Base-by-base conservation (phyloP, 2,888 invertebrate species). In the Phragmatobia fuliginosa region DNA sequence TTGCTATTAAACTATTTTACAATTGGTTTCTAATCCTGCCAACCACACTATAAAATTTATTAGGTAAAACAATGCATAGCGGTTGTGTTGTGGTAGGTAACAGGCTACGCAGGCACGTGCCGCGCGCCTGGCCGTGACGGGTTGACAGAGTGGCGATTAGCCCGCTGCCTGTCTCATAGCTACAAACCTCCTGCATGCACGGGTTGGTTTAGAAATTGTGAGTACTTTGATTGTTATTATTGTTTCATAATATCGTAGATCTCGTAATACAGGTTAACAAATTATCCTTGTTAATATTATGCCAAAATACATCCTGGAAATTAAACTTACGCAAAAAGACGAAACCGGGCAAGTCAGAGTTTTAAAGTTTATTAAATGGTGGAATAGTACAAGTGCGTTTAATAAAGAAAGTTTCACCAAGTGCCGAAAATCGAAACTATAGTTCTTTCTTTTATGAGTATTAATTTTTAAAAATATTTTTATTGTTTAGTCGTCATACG, bases 61-160 rank as follows among this genome's bases (percentile, higher is more conserved):
- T 76, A 74, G 70, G 59, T 72, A 71, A 73, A 73, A 72, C 68
- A 68, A 68, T 68, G 58, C 38, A 65, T 31, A 56, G 52, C 71
- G 67, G 78, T 72, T 70, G 79, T 73, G 77, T 73, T 81, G 79
- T 72, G 84, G 86, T 83, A 81, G 76, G 76, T 83, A 79, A 80
- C 80, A 77, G 77, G 81, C 80, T 78, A 76, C 77, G 76, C 71
- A 62, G 70, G 74, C 87, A 87, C 87, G 88, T 84, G 85, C 78
- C 81, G 74, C 36, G 72, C 73, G 85, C 66, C 90, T 93, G 92
- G 80, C 80, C 74, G 83, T 91, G 94, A 92, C 92, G 86, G 79
- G 80, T 83, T 91, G 91, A 92, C 88, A 85, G 90, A 92, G 91
- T 88, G 89, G 85, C 90, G 93, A 90, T 90, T 91, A 90, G 91